phyloP scores from a whole-genome alignment of 2,113 vertebrate genomes.

The Tinamus guttatus region DNA sequence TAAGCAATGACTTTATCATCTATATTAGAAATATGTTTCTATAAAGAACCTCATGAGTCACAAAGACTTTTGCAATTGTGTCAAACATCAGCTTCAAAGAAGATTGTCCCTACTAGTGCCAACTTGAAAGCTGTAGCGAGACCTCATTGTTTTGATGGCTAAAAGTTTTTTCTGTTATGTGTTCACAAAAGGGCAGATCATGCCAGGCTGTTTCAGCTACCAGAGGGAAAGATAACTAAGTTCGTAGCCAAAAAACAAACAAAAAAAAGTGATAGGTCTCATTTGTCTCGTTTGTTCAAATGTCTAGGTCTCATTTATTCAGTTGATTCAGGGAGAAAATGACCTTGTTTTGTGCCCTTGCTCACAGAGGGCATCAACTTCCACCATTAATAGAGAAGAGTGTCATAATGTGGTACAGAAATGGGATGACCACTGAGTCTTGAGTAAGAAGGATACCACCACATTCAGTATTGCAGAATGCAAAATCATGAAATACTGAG shows the following conservation, averaged over 20 bases:
- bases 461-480: not conserved
- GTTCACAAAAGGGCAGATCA: not conserved
- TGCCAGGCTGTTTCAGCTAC: not conserved
- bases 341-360: not conserved
- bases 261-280: not conserved
- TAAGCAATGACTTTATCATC: not conserved
- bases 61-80: not conserved
- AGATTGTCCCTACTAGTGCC: not conserved
- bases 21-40: not conserved
- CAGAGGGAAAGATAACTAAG: not conserved
- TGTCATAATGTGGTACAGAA: not conserved
- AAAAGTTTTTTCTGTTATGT: not conserved
- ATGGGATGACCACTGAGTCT: not conserved
- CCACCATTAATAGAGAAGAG: not conserved
- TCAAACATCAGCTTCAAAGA: not conserved
- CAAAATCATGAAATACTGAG: not conserved
- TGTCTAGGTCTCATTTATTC: not conserved
- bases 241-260: not conserved
- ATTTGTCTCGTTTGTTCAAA: not conserved
- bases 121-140: not conserved
- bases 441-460: not conserved
- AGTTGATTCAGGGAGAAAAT: accelerated
- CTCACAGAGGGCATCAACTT: not conserved
- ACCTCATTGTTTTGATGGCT: not conserved
- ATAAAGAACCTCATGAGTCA: not conserved